Evolutionary conservation across 2,113 vertebrate species (phyloP).

Genomic region (Lepus europaeus): DNA sequence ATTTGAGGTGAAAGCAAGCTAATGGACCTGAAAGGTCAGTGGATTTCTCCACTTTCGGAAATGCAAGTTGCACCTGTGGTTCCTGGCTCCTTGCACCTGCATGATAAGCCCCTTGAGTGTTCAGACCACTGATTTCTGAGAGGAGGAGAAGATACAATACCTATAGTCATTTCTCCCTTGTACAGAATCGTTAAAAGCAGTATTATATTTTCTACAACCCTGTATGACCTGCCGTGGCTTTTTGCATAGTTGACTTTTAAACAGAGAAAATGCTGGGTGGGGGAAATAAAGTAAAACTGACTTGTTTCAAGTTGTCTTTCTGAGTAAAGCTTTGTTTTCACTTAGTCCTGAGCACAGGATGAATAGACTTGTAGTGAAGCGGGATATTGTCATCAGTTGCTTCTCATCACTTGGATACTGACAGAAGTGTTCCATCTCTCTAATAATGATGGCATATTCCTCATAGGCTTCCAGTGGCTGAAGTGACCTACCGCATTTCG

Average conservation of each 20-base stretch:
- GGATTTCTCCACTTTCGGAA: not conserved
- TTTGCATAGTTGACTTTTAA: slow-evolving; percentile 29
- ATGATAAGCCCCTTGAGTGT: not conserved
- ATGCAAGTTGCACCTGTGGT: slow-evolving; percentile 32
- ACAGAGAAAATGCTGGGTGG: not conserved
- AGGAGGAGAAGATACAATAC: not conserved
- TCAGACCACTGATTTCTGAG: not conserved
- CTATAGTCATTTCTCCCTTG: not conserved
- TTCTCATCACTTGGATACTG: not conserved
- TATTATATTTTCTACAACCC: not conserved
- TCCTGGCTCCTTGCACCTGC: slow-evolving; percentile 7
- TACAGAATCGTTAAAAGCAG: not conserved
- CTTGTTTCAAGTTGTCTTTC: not conserved
- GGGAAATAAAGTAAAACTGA: not conserved
- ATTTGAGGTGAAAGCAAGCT: not conserved
- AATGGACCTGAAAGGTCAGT: not conserved
- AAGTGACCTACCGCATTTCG: not conserved
- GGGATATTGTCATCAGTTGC: not conserved
- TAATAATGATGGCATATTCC: not conserved
- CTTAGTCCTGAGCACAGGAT: not conserved
- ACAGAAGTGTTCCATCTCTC: not conserved
- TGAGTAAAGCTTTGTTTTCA: slow-evolving; percentile 45
- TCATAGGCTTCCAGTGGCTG: not conserved
- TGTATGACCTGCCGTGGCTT: not conserved
- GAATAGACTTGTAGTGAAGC: not conserved